Base-by-base conservation (phyloP, 2,113 vertebrate genomes). In the Oenanthe oenanthe region DNA sequence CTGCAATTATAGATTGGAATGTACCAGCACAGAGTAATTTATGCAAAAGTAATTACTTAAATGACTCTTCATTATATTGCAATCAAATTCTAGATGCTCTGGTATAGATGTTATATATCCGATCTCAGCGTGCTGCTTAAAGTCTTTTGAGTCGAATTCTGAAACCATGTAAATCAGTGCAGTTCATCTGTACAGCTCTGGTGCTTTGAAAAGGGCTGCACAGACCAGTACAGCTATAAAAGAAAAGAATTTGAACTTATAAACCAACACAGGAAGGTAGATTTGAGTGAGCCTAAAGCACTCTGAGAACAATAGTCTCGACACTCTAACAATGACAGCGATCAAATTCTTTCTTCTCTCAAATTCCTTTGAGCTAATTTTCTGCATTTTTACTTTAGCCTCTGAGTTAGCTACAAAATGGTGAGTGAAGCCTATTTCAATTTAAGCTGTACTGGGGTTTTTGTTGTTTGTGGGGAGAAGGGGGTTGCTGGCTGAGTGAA, bases 31-130 rank as follows among this genome's bases (percentile, higher is more conserved):
- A 91, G 92, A 88, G 93, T 97, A 97, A 97, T 97, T 96, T 97
- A 97, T 97, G 95, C 96, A 96, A 95, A 97, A 95, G 94, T 97
- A 97, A 97, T 97, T 96, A 95, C 89, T 97, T 97, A 97, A 97
- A 97, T 97, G 95, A 94, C 93, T 96, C 93, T 97, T 97, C 96
- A 95, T 97, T 97, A 95, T 92, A 91, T 92, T 95, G 96, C 96
- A 97, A 97, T 97, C 97, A 97, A 87, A 96, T 96, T 72, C 89
- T 91, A 94, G 96, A 95, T 97, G 77, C 88, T 67, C 63, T 90
- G 85, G 67, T 97, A 92, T 97, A 93, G 91, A 94, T 89, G 95
- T 91, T 95, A 82, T 86, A 89, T 85, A 97, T 73, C 92, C 29
- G 0, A 96, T 95, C 91, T 91, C 92, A 94, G 89, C 83, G 65